Evolutionary conservation across 1,140 invertebrate species (phyloP).

Genomic region (Diorhabda carinulata): DNA sequence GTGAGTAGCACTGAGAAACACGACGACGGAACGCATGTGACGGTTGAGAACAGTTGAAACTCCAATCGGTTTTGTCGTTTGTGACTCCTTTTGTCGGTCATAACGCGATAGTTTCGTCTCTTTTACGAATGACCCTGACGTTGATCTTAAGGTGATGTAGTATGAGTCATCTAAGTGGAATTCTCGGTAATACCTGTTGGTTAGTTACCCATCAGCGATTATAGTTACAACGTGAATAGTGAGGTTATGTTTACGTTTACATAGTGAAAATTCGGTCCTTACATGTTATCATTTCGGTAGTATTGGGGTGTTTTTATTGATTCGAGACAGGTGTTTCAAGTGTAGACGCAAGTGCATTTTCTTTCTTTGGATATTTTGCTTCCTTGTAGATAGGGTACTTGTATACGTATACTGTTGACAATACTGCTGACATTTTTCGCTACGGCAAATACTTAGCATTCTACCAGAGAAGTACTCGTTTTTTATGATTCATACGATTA

Average conservation of each 20-base stretch:
- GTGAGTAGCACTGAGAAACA: not conserved
- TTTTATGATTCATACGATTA: too few species aligned
- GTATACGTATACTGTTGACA: too few species aligned
- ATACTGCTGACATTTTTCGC: too few species aligned
- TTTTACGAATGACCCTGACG: constrained; percentile 13
- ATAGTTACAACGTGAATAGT: not conserved
- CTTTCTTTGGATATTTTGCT: constrained; percentile 8
- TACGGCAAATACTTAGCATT: too few species aligned
- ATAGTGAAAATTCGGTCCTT: constrained; percentile 3
- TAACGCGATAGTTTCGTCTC: not conserved
- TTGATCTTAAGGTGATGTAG: constrained; percentile 9
- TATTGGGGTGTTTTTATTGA: not conserved
- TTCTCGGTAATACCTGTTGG: constrained; percentile 18
- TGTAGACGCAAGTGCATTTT: constrained; percentile 8
- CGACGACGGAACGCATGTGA: constrained; percentile 2
- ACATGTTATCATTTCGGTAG: not conserved
- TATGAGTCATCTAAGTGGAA: constrained; percentile 14
- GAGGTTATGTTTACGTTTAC: constrained; percentile 10
- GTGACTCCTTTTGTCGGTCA: not conserved
- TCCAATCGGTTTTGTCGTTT: not conserved
- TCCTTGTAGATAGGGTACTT: not conserved
- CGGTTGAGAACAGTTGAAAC: not conserved
- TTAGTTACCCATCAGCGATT: constrained; percentile 11
- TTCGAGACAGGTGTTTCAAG: constrained; percentile 11
- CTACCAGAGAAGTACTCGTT: too few species aligned